These are phyloP conservation scores for Coptodon bakossiorum DNA, from an alignment of 2,113 vertebrate species.

Conservation along the genomic window DNA sequence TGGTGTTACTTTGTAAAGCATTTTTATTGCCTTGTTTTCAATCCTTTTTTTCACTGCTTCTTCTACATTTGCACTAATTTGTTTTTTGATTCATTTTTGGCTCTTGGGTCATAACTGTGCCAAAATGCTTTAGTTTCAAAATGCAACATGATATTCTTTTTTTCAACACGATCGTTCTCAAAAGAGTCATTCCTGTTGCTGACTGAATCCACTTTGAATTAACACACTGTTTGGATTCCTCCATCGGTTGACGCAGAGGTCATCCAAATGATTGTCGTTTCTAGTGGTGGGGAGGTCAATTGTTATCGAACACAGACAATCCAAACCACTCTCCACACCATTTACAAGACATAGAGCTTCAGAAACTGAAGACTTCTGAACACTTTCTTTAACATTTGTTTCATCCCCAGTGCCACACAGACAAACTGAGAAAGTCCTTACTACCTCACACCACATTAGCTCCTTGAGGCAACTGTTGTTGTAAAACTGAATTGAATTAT, in stretches of 20 bases:
- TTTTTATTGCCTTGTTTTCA: background rate
- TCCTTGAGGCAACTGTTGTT: no score
- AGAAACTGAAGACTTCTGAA: no score
- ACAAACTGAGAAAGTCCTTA: background rate
- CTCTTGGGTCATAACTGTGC: background rate
- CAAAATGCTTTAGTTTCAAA: background rate
- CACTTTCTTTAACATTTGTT: no score
- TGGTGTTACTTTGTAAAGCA: constrained; percentile 60
- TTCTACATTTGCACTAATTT: constrained; percentile 68
- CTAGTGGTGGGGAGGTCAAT: background rate
- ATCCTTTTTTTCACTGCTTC: background rate
- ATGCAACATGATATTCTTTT: background rate
- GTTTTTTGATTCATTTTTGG: background rate
- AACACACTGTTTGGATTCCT: no score
- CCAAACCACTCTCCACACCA: no score
- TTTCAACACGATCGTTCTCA: background rate
- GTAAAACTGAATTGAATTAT: no score
- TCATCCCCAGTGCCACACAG: background rate
- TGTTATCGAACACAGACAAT: no score
- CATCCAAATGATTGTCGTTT: background rate
- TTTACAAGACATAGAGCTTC: no score
- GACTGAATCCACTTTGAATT: no score
- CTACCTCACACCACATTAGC: background rate
- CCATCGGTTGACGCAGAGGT: background rate
- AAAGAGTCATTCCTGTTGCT: background rate